phyloP scores from a whole-genome alignment of 2,113 vertebrate genomes.

The Leuciscus idus region DNA sequence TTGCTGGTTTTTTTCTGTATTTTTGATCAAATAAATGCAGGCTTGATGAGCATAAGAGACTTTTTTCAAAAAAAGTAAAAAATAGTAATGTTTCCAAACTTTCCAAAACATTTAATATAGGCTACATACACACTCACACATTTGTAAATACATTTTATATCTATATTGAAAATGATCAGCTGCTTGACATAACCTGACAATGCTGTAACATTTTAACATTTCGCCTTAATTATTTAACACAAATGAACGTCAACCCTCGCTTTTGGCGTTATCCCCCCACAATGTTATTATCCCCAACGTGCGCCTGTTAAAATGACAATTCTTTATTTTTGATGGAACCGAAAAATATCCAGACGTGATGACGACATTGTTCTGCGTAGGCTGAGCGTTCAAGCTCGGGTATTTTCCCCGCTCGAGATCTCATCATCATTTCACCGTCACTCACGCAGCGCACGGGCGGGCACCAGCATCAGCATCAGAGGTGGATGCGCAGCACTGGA shows the following conservation, averaged over 20 bases:
- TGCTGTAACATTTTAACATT: background rate
- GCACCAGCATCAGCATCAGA: background rate
- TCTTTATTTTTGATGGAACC: background rate
- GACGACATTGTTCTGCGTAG: constrained; percentile 61
- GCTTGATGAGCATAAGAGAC: too few species aligned
- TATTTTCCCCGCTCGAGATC: constrained; percentile 29
- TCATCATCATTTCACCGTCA: background rate
- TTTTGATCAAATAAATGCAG: too few species aligned
- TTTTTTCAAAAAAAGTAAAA: too few species aligned
- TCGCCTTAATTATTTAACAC: background rate
- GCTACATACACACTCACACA: too few species aligned
- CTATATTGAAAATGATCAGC: too few species aligned
- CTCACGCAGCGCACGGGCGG: background rate
- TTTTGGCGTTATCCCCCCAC: background rate
- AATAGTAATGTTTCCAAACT: too few species aligned
- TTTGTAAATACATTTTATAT: too few species aligned
- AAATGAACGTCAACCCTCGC: background rate
- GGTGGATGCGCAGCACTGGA: constrained; percentile 2
- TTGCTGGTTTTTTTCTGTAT: too few species aligned
- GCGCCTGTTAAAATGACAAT: background rate
- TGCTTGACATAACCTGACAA: too few species aligned
- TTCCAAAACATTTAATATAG: too few species aligned
- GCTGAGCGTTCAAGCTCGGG: background rate
- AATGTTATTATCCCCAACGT: background rate
- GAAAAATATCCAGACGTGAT: constrained; percentile 45